These are phyloP conservation scores for Leptinotarsa texana DNA, from an alignment of 1,140 invertebrate genomes.

Conservation along the genomic window DNA sequence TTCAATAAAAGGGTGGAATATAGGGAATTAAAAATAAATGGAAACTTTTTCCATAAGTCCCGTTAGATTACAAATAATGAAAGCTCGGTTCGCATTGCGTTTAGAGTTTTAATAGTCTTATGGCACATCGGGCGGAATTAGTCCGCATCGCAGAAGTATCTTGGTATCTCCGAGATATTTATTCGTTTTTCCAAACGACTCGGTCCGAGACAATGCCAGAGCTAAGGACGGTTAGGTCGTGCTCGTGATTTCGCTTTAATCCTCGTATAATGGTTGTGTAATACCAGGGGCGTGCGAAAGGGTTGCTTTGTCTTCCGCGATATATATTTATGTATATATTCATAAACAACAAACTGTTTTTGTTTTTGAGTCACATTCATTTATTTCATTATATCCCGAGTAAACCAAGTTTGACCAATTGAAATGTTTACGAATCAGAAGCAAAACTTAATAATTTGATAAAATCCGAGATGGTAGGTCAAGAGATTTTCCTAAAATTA, in stretches of 20 bases:
- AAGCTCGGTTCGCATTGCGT: slow-evolving; percentile 51
- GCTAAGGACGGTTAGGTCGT: slow-evolving; percentile 47
- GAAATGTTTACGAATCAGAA: too few species aligned
- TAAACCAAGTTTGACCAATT: too few species aligned
- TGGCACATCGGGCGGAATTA: slow-evolving; percentile 51
- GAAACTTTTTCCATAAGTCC: slow-evolving; percentile 54
- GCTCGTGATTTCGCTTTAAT: slow-evolving; percentile 55
- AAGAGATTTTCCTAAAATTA: too few species aligned
- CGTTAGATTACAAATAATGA: slow-evolving; percentile 54
- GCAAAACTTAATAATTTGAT: too few species aligned
- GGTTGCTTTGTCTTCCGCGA: background rate
- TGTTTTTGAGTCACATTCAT: too few species aligned
- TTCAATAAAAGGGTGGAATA: slow-evolving; percentile 54
- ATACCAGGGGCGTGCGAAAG: slow-evolving; percentile 32
- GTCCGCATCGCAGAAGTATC: slow-evolving; percentile 49
- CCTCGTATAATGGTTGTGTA: slow-evolving; percentile 56
- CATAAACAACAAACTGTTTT: too few species aligned
- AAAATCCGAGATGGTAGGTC: too few species aligned
- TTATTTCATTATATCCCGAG: too few species aligned
- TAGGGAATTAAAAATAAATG: slow-evolving; percentile 55
- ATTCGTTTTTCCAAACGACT: slow-evolving; percentile 57
- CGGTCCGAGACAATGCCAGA: slow-evolving; percentile 54
- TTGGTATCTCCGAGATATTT: slow-evolving; percentile 50
- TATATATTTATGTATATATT: background rate
- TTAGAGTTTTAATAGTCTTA: slow-evolving; percentile 55